Evolutionary conservation across 2,888 invertebrate genomes (phyloP).

Genomic region (Erebia epiphron): DNA sequence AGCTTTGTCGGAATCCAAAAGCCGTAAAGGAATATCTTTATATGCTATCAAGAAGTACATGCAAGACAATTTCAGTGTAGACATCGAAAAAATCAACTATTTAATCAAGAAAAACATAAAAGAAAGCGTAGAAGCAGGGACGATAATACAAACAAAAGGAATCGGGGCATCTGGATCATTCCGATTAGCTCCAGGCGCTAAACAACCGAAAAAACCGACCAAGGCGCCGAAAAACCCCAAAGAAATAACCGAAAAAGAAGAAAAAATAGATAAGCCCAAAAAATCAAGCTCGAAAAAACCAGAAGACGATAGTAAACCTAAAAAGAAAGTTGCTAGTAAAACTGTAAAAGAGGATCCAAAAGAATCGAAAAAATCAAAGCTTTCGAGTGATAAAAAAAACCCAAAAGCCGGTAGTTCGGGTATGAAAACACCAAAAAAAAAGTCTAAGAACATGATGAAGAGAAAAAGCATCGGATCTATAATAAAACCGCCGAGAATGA

Average conservation of each 20-base stretch:
- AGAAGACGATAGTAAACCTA: constrained; percentile 30
- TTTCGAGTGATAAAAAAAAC: constrained; percentile 7
- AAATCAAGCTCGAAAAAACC: constrained; percentile 35
- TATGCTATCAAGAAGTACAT: constrained; percentile 71
- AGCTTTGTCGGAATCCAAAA: constrained; percentile 58
- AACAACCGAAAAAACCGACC: constrained; percentile 40
- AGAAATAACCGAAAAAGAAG: constrained; percentile 25
- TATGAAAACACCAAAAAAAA: constrained; percentile 57
- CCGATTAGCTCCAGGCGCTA: constrained; percentile 55
- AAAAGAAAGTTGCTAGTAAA: constrained; percentile 30
- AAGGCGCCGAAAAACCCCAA: constrained; percentile 39
- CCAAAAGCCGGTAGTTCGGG: constrained; percentile 26
- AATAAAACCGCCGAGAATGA: constrained; percentile 74
- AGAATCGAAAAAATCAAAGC: constrained; percentile 20
- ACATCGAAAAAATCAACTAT: constrained; percentile 58
- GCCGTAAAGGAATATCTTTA: constrained; percentile 66
- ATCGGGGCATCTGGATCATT: constrained; percentile 69
- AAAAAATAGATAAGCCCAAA: constrained; percentile 34
- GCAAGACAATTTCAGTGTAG: constrained; percentile 55
- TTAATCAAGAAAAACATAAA: constrained; percentile 66
- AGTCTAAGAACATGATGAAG: constrained; percentile 52
- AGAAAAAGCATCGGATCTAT: constrained; percentile 70
- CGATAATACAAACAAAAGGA: constrained; percentile 63
- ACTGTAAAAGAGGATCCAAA: not conserved
- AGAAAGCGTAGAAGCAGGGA: constrained; percentile 60